Base-by-base conservation (phyloP, 35 echinoderm and acorn worm genomes). In the Ophioderma brevispina region DNA sequence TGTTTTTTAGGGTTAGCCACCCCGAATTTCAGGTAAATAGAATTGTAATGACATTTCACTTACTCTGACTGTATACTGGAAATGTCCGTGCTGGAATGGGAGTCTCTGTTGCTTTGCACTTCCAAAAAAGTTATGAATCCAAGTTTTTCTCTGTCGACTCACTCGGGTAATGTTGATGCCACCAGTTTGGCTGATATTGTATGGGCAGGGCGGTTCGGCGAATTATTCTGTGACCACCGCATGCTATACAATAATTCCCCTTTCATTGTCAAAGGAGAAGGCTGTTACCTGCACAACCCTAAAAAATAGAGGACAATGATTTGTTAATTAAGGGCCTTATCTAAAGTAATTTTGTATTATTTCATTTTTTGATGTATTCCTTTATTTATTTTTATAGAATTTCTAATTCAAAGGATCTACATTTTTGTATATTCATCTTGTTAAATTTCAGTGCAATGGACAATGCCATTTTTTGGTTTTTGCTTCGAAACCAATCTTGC, bases 41-140 rank as follows among this genome's bases (percentile, higher is more conserved):
- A n/a, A n/a, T n/a, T n/a, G n/a, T n/a, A n/a, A n/a, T 4, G 5
- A 46, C 41, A 46, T n/a, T 46, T 17, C 40, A 89, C 90, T 64
- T 95, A 95, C 94, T n/a, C 94, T 55, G 33, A 92, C 94, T 31
- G 49, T 81, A 30, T 37, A n/a, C n/a, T n/a, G n/a, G n/a, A n/a
- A 41, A 79, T 33, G 89, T 55, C 43, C 46, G n/a, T n/a, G n/a
- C 31, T 41, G 88, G 35, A 32, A 33, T 79, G 8, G 40, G 39
- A 37, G 42, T 80, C 82, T 95, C 94, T 32, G 33, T 89, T 0
- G 94, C 90, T 36, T n/a, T 78, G 23, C 2, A 95, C 89, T 33
- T 79, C 80, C 49, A 95, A 32, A 82, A 95, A 38, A n/a, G n/a
- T n/a, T n/a, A 92, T 92, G 21, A 25, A 55, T 23, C 30, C 80